These are phyloP conservation scores for Chaetorhynchus papuensis DNA, from an alignment of 2,113 vertebrate species.

Conservation along the genomic window DNA sequence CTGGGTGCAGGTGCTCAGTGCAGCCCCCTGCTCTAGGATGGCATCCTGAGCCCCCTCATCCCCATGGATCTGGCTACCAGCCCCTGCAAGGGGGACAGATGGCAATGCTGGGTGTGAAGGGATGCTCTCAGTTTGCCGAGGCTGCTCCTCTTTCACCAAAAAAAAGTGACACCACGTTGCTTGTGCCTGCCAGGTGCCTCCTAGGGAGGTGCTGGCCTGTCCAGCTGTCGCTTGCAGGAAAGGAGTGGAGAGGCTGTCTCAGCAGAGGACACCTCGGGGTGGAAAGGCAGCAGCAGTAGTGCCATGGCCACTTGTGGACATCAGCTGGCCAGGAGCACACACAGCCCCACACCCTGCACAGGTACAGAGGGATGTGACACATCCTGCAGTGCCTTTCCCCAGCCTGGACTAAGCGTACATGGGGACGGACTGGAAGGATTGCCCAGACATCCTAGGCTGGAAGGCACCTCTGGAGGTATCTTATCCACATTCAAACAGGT, in stretches of 20 bases:
- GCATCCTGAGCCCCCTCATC: background rate
- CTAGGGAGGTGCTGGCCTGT: background rate
- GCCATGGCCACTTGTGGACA: accelerated
- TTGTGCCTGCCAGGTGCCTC: background rate
- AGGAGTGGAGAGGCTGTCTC: background rate
- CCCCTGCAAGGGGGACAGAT: background rate
- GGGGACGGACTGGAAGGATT: background rate
- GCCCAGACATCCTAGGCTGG: background rate
- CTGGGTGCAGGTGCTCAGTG: background rate
- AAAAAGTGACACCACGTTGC: accelerated
- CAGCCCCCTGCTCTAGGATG: background rate
- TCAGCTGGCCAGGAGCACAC: background rate
- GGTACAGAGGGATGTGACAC: accelerated
- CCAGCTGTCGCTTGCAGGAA: background rate
- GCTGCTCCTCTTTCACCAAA: background rate
- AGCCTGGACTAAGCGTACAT: accelerated
- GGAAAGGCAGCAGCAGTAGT: background rate
- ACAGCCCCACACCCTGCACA: background rate
- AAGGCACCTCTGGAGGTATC: background rate
- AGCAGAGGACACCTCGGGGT: background rate
- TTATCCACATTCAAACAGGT: background rate
- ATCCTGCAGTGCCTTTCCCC: background rate
- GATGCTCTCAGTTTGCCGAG: background rate
- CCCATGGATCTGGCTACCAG: background rate
- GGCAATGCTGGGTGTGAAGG: background rate